phyloP scores from a whole-genome alignment of 2,797 vertebrate species.

The Odontamblyopus lacepedii region DNA sequence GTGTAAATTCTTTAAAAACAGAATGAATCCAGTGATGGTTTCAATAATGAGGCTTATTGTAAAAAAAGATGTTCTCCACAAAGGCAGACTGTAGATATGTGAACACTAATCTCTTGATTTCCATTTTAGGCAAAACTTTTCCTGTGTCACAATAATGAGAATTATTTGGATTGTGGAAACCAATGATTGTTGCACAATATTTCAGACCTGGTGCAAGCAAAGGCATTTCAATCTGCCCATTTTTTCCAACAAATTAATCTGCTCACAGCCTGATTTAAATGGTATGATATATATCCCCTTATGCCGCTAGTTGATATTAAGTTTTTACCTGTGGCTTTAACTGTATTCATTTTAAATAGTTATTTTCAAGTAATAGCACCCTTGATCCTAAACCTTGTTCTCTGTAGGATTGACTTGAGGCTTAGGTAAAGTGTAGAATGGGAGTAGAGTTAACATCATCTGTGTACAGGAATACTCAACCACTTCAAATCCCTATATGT shows the following conservation, averaged over 20 bases:
- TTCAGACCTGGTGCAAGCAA: constrained; percentile 29
- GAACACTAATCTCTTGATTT: constrained; percentile 6
- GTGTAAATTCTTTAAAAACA: constrained; percentile 25
- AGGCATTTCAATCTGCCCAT: constrained; percentile 28
- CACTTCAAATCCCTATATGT: constrained; percentile 27
- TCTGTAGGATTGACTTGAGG: constrained; percentile 31
- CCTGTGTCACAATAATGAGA: constrained; percentile 14
- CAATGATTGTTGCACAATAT: constrained; percentile 18
- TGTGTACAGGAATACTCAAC: constrained; percentile 41
- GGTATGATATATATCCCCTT: constrained; percentile 11
- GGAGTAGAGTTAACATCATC: constrained; percentile 21
- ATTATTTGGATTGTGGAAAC: constrained; percentile 31
- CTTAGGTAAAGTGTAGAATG: constrained; percentile 17
- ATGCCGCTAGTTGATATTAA: constrained; percentile 31
- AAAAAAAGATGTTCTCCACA: not conserved
- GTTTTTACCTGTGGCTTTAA: constrained; percentile 39
- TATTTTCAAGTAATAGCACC: constrained; percentile 10
- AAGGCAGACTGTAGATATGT: constrained; percentile 22
- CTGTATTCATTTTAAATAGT: constrained; percentile 36
- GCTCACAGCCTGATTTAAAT: constrained; percentile 35
- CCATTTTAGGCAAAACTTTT: not conserved
- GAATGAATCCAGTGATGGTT: constrained; percentile 39
- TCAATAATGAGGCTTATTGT: not conserved
- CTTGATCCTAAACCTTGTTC: constrained; percentile 34
- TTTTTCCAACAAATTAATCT: constrained; percentile 24